These are phyloP conservation scores for Psix sp. DNA, from an alignment of 1,140 invertebrate species.

Conservation along the genomic window DNA sequence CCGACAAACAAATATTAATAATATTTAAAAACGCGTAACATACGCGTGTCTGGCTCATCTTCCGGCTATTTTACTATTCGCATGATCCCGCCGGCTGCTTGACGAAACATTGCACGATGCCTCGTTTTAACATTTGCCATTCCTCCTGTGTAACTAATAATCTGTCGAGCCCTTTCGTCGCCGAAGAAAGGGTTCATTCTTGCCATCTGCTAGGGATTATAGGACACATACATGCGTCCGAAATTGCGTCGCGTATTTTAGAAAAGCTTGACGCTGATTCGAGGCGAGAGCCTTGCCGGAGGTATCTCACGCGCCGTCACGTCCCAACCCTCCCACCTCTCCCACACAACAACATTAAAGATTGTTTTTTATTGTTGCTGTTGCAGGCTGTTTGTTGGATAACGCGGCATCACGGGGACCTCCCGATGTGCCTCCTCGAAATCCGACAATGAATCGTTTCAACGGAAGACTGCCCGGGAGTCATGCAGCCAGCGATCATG, in stretches of 20 bases:
- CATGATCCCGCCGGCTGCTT: conserved; percentile 37
- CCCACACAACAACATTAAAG: conserved; percentile 27
- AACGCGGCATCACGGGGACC: conserved; percentile 84
- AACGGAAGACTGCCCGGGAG: conserved; percentile 89
- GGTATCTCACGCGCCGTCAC: conserved; percentile 37
- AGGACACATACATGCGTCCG: conserved; percentile 31
- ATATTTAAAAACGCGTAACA: conserved; percentile 13
- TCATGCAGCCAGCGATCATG: conserved; percentile 79
- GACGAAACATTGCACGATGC: conserved; percentile 39
- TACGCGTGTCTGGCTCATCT: conserved; percentile 23
- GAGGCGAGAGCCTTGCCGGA: conserved; percentile 14
- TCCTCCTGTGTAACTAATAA: conserved; percentile 57
- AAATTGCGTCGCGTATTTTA: conserved; percentile 30
- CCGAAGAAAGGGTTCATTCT: conserved; percentile 32
- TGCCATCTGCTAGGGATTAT: conserved; percentile 66
- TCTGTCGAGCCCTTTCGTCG: conserved; percentile 63
- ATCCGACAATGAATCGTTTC: conserved; percentile 90
- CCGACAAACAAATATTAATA: conserved; percentile 32
- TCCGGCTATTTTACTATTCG: conserved; percentile 36
- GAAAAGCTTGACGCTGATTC: conserved; percentile 40
- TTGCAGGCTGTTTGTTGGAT: conserved; percentile 90
- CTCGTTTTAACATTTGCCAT: conserved; percentile 35
- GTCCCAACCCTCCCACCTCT: conserved; percentile 28
- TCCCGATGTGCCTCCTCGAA: conserved; percentile 91
- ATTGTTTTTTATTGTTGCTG: conserved; percentile 66